A percentile compares a stretch with the other conserved stretches of the same genome.
These are phyloP conservation scores for Eptesicus fuscus DNA, from an alignment of 2,113 vertebrate species.

Conservation along the genomic window DNA sequence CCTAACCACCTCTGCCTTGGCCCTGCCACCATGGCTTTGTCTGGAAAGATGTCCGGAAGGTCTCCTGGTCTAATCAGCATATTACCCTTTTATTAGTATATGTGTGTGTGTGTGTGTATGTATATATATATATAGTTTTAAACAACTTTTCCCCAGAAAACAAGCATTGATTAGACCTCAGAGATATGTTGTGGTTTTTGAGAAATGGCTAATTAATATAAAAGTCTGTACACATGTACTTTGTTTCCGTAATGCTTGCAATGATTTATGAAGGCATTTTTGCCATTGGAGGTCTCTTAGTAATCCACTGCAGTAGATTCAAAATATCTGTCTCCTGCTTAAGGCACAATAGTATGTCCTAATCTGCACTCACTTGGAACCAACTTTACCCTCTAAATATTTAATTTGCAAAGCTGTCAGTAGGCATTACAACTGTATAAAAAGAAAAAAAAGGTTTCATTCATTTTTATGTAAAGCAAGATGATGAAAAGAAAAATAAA, in stretches of 20 bases:
- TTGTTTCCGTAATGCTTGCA: neutral
- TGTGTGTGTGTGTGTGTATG: too few species aligned
- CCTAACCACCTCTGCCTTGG: too few species aligned
- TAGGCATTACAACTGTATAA: constrained; percentile 5
- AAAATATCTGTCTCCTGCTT: constrained; percentile 1
- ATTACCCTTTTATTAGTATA: too few species aligned
- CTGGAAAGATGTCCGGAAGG: too few species aligned
- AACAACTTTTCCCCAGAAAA: constrained; percentile 46
- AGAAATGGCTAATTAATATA: neutral
- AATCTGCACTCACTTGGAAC: constrained; percentile 43
- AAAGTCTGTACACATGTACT: neutral
- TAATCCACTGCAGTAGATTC: neutral
- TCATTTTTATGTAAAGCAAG: constrained; percentile 47
- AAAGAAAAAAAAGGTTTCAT: constrained; percentile 39
- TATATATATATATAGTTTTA: too few species aligned
- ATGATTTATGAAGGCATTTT: constrained; percentile 27
- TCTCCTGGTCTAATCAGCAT: too few species aligned
- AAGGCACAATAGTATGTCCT: neutral
- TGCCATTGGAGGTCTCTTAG: neutral
- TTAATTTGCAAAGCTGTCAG: constrained; percentile 55
- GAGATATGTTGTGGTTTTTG: neutral
- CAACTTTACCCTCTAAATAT: constrained; percentile 44
- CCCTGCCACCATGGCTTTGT: too few species aligned
- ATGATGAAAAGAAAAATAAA: constrained; percentile 43
- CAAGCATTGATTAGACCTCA: constrained; percentile 34